Base-by-base conservation (phyloP, 1,140 invertebrate species). In the Gryon sp. region DNA sequence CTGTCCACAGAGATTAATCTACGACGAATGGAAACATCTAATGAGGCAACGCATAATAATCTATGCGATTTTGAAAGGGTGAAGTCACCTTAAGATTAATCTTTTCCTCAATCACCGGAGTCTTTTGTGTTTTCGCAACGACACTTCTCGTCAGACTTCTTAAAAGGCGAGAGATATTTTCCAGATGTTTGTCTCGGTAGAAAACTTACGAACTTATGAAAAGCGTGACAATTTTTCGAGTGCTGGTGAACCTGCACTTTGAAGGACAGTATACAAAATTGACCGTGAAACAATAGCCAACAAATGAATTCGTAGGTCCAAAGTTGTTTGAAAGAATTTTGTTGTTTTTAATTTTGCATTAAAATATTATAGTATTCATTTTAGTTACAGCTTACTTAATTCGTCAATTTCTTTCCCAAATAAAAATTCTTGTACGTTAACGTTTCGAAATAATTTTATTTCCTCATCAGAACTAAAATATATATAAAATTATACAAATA, bases 61-160 rank as follows among this genome's bases (percentile, higher is more conserved):
- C 38, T 45, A 30, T 48, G 34, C 32, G 52, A n/a, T n/a, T 63
- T 60, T 40, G 28, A 43, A 30, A 73, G 55, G 77, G 78, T 34
- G 19, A 43, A 78, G 66, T 53, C 43, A 62, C 43, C 62, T 70
- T 74, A 72, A 73, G 40, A 41, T 66, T 78, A 80, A 81, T 82
- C 77, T 69, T 73, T 82, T 78, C 65, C 78, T 82, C 80, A 81
- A 82, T 81, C 76, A 80, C 24, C 59, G 24, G 14, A 45, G 59
- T 62, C 77, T 81, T 79, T 70, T 77, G 38, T 22, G 28, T 28
- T 8, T 24, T 11, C 28, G 30, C n/a, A 15, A 15, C 22, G 30
- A 14, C 12, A 18, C 24, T 43, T n/a, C 7, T 9, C 20, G 36
- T 63, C 38, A 57, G 50, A 55, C 55, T 65, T 73, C 36, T 65